phyloP scores from a whole-genome alignment of 2,888 invertebrate species.

The Cantharis rufa region DNA sequence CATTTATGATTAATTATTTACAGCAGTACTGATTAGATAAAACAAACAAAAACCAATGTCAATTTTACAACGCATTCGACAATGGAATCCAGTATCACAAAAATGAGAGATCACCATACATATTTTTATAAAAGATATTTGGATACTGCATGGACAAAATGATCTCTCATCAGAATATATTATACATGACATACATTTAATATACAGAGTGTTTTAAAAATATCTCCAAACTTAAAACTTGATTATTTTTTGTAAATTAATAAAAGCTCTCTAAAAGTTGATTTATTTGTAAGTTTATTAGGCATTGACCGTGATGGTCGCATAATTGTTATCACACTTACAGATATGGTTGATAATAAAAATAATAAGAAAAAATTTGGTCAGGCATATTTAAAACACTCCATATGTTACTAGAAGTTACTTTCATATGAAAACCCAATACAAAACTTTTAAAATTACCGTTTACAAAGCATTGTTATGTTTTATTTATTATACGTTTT shows the following conservation, averaged over 20 bases:
- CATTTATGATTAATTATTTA: conserved; percentile 12
- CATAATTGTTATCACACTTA: not conserved
- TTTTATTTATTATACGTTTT: not conserved
- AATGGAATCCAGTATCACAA: conserved; percentile 2
- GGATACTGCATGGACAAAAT: not conserved
- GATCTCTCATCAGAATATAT: not conserved
- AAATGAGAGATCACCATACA: not conserved
- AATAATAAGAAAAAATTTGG: not conserved
- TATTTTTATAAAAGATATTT: conserved; percentile 1
- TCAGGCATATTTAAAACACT: not conserved
- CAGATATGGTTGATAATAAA: not conserved
- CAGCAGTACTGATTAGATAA: conserved; percentile 8
- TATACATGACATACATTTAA: not conserved
- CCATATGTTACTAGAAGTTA: not conserved
- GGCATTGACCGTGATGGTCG: not conserved
- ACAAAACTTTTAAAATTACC: not conserved
- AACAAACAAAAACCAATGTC: conserved; percentile 1
- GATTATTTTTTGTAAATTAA: not conserved
- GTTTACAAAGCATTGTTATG: not conserved
- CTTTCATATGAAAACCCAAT: not conserved
- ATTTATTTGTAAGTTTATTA: not conserved
- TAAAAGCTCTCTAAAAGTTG: not conserved
- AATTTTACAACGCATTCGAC: not conserved
- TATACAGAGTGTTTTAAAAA: not conserved
- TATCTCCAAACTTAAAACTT: not conserved